Conservation (phyloP, 2,797 vertebrate genomes). For the Helicolenus hilgendorfi region DNA sequence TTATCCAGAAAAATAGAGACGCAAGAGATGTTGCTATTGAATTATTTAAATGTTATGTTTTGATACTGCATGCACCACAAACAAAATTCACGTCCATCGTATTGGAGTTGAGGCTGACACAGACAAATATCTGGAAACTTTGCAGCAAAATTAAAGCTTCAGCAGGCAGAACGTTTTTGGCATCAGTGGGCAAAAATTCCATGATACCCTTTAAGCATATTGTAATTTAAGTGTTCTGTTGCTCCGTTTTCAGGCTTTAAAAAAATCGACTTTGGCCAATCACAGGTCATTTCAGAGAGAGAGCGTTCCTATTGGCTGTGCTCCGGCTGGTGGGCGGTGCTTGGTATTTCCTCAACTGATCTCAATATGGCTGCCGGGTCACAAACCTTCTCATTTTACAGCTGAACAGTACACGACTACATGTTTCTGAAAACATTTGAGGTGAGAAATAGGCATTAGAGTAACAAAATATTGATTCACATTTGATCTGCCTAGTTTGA, state of each 20-base stretch:
- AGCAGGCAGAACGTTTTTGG: too few relatives aligned
- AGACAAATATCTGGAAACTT: not conserved
- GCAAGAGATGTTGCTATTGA: not conserved
- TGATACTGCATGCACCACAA: not conserved
- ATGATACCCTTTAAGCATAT: accelerated
- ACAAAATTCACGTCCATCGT: not conserved
- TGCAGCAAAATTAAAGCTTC: not conserved
- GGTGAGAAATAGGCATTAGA: not conserved
- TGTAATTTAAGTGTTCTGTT: not conserved
- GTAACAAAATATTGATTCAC: not conserved
- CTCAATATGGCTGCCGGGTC: too few relatives aligned
- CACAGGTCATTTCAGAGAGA: not conserved
- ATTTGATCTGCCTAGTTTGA: not conserved
- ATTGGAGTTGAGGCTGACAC: not conserved
- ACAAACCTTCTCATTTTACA: not conserved
- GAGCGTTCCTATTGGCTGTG: not conserved
- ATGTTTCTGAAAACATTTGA: not conserved
- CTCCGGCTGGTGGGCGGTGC: not conserved
- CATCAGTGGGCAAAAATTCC: not conserved
- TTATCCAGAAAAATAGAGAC: not conserved
- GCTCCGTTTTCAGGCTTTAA: not conserved
- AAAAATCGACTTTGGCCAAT: not conserved
- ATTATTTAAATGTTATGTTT: too few relatives aligned
- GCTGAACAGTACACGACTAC: not conserved
- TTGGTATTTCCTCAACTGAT: too few relatives aligned